Base-by-base conservation (phyloP, 2,113 vertebrate genomes). In the Thalassoma bifasciatum region DNA sequence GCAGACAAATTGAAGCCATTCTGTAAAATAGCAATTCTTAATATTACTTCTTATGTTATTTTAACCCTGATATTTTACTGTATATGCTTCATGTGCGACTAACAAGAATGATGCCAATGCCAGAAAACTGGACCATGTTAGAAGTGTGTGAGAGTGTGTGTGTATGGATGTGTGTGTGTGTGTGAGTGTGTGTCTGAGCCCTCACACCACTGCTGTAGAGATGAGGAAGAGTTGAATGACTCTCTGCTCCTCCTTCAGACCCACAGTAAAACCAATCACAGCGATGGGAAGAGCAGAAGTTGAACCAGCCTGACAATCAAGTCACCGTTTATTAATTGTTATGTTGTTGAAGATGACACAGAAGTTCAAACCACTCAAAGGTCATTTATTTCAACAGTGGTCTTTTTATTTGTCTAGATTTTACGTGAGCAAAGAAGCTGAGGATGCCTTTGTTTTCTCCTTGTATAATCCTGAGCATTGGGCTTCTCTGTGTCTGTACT, bases 81-180 rank as follows among this genome's bases (percentile, higher is more conserved):
- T 60, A 19, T 36, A 38, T 76, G 49, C 78, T 71, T 78, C 60
- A 86, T 82, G 64, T 88, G 66, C 82, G 91, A 87, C 89, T 93
- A 94, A 92, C 91, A 82, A 79, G 65, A 81, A 36, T 57, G 67
- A 76, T 61, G 77, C 57, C 54, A 63, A 79, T 72, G 75, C 73
- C 66, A 72, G 78, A 79, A 36, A 81, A 76, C 75, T 81, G 72
- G 71, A 77, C 46, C 42, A 46, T 50, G 63, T 69, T 75, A 30
- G 66, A 54, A 64, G 30, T 62, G n/a, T 50, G 23, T 52, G 21
- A 36, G 44, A 42, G 24, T 64, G 30, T 77, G 30, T 63, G 50
- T 44, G 38, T 44, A 10, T 63, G 22, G 53, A 19, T 49, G 23
- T 30, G 37, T 66, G 34, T 58, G 57, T 17, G 19, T 53, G 11